Percentiles rank a stretch among this genome's conserved stretches.
Evolutionary conservation across 2,797 vertebrate species (phyloP).

Genomic region (Nannoperca australis): DNA sequence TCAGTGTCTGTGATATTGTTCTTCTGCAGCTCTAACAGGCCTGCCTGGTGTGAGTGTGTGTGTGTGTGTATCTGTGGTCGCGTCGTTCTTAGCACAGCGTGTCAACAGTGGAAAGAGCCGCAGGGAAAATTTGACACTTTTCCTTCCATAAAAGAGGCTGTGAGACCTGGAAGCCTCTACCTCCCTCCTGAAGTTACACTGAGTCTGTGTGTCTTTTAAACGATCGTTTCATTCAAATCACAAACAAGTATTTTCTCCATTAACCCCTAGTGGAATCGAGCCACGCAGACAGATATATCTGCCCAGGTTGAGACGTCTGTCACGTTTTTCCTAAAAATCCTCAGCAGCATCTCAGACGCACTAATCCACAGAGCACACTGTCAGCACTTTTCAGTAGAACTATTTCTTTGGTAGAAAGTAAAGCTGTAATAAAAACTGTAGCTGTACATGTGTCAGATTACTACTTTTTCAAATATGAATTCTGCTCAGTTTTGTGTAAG

Average conservation of each 20-base stretch:
- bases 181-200: conserved; percentile 57
- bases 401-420: not conserved
- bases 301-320: not conserved
- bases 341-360: not conserved
- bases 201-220: conserved; percentile 37
- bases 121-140: conserved; percentile 72
- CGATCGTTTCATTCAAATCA: conserved; percentile 10
- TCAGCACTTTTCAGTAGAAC: too few species aligned
- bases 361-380: not conserved
- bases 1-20: conserved; percentile 44
- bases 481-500: not conserved
- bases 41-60: not conserved
- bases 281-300: not conserved
- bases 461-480: not conserved
- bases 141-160: conserved; percentile 57
- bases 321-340: not conserved
- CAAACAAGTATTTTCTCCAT: not conserved
- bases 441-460: not conserved
- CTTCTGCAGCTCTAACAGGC: conserved; percentile 18
- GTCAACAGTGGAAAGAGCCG: conserved; percentile 66
- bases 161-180: conserved; percentile 63
- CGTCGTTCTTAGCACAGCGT: conserved; percentile 35
- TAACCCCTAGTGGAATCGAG: not conserved
- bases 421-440: not conserved
- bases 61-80: conserved; percentile 32